phyloP scores from a whole-genome alignment of 2,888 invertebrate species.

The Leptinotarsa rubiginosa region DNA sequence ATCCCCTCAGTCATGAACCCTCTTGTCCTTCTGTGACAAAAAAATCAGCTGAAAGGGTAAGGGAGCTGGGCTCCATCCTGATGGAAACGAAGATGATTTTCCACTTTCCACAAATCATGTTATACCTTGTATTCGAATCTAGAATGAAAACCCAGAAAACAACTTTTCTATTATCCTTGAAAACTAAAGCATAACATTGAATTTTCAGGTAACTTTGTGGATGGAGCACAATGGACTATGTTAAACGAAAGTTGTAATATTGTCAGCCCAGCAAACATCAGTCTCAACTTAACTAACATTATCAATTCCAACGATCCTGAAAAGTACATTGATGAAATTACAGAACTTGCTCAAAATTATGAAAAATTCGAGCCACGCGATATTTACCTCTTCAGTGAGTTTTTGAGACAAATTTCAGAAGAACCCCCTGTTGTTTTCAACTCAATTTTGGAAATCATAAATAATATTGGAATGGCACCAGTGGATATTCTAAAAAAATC shows the following conservation, averaged over 20 bases:
- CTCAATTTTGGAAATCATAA: conserved; percentile 36
- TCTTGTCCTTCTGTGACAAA: too few relatives aligned
- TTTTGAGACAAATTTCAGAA: conserved; percentile 34
- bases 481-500: conserved; percentile 42
- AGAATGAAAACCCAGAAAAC: too few relatives aligned
- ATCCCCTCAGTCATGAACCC: too few relatives aligned
- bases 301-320: conserved; percentile 21
- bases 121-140: too few relatives aligned
- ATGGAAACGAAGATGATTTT: too few relatives aligned
- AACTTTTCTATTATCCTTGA: too few relatives aligned
- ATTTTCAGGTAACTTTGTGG: conserved; percentile 64
- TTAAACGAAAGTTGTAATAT: conserved; percentile 49
- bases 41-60: too few relatives aligned
- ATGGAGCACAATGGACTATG: conserved; percentile 70
- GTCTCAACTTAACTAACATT: conserved; percentile 35
- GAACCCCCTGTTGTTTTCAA: conserved; percentile 31
- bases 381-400: conserved; percentile 42
- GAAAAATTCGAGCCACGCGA: conserved; percentile 36
- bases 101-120: too few relatives aligned
- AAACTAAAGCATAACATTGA: too few relatives aligned
- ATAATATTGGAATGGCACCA: conserved; percentile 44
- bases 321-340: conserved; percentile 4
- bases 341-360: conserved; percentile 13
- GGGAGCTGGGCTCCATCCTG: too few relatives aligned
- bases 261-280: conserved; percentile 25